Evolutionary conservation across 2,113 vertebrate genomes (phyloP).

Genomic region (Melanerpes formicivorus): DNA sequence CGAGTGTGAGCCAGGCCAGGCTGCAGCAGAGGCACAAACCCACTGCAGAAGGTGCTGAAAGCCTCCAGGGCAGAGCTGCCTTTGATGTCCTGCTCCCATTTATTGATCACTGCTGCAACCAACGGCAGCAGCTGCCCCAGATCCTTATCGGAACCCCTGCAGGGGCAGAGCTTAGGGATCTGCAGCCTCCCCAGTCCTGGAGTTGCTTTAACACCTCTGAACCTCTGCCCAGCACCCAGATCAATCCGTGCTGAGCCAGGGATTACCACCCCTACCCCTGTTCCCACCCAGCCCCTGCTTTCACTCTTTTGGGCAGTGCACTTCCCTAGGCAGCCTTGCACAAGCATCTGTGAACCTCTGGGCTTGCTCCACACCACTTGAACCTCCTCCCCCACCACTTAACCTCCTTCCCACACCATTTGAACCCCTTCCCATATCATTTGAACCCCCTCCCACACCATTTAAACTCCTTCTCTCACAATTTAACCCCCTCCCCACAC

Average conservation of each 20-base stretch:
- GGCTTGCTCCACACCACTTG: neutral
- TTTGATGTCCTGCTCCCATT: neutral
- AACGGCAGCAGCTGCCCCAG: neutral
- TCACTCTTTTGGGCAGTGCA: neutral
- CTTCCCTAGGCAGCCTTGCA: neutral
- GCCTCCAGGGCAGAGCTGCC: neutral
- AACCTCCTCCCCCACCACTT: rapidly evolving
- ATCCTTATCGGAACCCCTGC: neutral
- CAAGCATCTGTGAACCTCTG: neutral
- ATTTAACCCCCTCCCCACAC: rapidly evolving
- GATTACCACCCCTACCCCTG: rapidly evolving
- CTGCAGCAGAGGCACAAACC: neutral
- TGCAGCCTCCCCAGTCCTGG: neutral
- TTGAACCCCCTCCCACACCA: neutral
- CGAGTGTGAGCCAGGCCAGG: neutral
- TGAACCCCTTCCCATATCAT: neutral
- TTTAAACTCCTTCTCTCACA: rapidly evolving
- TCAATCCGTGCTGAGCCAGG: neutral
- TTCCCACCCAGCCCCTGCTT: neutral
- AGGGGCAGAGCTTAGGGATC: neutral
- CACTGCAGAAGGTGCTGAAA: neutral
- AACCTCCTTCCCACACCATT: rapidly evolving
- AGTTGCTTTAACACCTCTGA: neutral
- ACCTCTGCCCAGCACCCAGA: neutral
- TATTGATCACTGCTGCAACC: neutral